Evolutionary conservation across 2,113 vertebrate species (phyloP).

Genomic region (Esox niger): DNA sequence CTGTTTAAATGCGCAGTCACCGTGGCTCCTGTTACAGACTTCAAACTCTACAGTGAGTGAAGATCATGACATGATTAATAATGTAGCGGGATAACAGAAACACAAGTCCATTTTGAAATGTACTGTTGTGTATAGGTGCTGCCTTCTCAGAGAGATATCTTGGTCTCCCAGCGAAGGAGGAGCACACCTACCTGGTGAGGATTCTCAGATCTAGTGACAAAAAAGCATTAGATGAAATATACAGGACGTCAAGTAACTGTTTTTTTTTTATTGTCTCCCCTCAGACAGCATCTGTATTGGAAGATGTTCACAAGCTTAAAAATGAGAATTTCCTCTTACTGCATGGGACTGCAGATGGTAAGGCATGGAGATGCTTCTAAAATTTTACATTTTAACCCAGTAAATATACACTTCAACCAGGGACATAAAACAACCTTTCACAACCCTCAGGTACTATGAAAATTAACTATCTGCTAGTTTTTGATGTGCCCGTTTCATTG

Average conservation of each 20-base stretch:
- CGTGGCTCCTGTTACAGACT: conserved; percentile 78
- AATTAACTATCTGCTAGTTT: no score
- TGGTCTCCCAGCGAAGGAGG: conserved; percentile 75
- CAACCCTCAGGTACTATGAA: no score
- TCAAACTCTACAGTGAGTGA: conserved; percentile 78
- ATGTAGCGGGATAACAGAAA: neutral
- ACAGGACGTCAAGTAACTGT: no score
- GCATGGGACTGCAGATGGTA: conserved; percentile 82
- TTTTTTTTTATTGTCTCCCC: conserved; percentile 14
- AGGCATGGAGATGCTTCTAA: conserved; percentile 15
- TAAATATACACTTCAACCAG: no score
- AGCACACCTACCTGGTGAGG: conserved; percentile 74
- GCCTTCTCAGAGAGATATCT: conserved; percentile 79
- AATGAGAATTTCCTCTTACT: conserved; percentile 74
- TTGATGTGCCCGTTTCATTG: no score
- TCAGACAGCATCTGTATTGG: conserved; percentile 76
- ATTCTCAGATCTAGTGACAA: no score
- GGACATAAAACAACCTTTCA: no score
- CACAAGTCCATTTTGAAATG: no score
- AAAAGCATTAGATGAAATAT: neutral
- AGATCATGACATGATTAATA: neutral
- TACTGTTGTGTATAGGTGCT: conserved; percentile 57
- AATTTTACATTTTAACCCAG: no score
- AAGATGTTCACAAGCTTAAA: conserved; percentile 74
- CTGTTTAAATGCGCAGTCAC: conserved; percentile 73